Percentiles rank a stretch among this genome's conserved stretches.
These are phyloP conservation scores for Lithophane semibrunnea DNA, from an alignment of 2,888 invertebrate genomes.

Conservation along the genomic window DNA sequence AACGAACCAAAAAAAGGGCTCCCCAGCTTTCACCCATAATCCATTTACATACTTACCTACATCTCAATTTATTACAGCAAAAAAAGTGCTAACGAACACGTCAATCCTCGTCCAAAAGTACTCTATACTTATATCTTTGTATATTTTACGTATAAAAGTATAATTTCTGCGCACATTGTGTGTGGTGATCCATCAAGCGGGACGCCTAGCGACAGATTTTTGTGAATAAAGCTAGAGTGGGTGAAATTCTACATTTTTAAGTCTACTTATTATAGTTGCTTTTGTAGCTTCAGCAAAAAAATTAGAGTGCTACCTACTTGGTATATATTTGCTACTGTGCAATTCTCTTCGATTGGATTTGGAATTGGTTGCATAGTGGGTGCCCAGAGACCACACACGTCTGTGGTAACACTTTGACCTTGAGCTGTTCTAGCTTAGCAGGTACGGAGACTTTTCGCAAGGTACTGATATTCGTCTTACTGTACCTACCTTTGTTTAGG, in stretches of 20 bases:
- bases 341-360: neutral
- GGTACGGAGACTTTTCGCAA: neutral
- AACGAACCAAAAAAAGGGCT: neutral
- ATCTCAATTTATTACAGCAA: conserved; percentile 54
- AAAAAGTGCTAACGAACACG: conserved; percentile 71
- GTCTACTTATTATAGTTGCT: neutral
- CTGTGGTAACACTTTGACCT: neutral
- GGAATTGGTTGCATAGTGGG: neutral
- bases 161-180: conserved; percentile 66
- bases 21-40: conserved; percentile 17
- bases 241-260: conserved; percentile 47
- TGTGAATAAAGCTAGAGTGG: conserved; percentile 62
- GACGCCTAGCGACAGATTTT: conserved; percentile 72
- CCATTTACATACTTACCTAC: conserved; percentile 31
- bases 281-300: conserved; percentile 2
- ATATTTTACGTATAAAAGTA: conserved; percentile 52
- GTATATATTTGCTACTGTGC: neutral
- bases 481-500: neutral
- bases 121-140: conserved; percentile 31
- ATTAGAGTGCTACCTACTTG: neutral
- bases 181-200: conserved; percentile 72
- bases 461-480: neutral
- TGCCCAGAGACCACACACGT: neutral
- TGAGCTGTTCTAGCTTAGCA: neutral
- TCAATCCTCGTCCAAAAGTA: conserved; percentile 66